Conservation (phyloP, 2,113 vertebrate species). For the Scophthalmus maximus region DNA sequence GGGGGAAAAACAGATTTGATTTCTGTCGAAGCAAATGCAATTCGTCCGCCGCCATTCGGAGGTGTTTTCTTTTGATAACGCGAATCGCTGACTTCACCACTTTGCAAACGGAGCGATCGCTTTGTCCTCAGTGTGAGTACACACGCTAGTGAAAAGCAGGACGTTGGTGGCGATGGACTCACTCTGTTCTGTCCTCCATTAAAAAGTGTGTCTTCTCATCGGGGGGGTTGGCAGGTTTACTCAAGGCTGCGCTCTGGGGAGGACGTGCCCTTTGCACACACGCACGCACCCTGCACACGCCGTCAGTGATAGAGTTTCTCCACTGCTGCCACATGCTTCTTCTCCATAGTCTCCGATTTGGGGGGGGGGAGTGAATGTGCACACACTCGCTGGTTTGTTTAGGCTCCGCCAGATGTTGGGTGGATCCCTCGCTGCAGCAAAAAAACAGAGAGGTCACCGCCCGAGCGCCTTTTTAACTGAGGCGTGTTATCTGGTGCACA, state of each 20-base stretch:
- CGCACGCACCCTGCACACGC: slow-evolving; percentile 35
- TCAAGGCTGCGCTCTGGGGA: slow-evolving; percentile 50
- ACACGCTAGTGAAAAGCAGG: slow-evolving; percentile 28
- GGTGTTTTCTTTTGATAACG: slow-evolving; percentile 65
- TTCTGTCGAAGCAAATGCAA: slow-evolving; percentile 56
- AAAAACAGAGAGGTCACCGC: slow-evolving; percentile 57
- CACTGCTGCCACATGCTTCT: slow-evolving; percentile 13
- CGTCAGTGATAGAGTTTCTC: slow-evolving; percentile 51
- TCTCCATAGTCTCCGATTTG: slow-evolving; percentile 9
- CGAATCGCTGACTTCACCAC: slow-evolving; percentile 54
- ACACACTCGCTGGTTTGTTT: slow-evolving; percentile 47
- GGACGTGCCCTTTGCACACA: slow-evolving; percentile 57
- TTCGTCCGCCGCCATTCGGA: slow-evolving; percentile 50
- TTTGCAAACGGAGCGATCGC: slow-evolving; percentile 39
- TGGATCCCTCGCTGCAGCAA: slow-evolving; percentile 34
- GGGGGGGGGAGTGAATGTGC: slow-evolving; percentile 48
- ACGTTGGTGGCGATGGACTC: slow-evolving; percentile 46
- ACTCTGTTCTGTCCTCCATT: slow-evolving; percentile 35
- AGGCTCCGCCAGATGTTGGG: slow-evolving; percentile 66
- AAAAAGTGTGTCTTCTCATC: slow-evolving; percentile 44
- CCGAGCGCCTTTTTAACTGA: slow-evolving; percentile 67
- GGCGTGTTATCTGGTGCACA: slow-evolving; percentile 71
- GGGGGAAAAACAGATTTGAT: slow-evolving; percentile 51
- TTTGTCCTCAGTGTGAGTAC: slow-evolving; percentile 29
- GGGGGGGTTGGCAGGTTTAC: slow-evolving; percentile 42